These are phyloP conservation scores for Cyclura pinguis DNA, from an alignment of 2,797 vertebrate genomes.

Conservation along the genomic window DNA sequence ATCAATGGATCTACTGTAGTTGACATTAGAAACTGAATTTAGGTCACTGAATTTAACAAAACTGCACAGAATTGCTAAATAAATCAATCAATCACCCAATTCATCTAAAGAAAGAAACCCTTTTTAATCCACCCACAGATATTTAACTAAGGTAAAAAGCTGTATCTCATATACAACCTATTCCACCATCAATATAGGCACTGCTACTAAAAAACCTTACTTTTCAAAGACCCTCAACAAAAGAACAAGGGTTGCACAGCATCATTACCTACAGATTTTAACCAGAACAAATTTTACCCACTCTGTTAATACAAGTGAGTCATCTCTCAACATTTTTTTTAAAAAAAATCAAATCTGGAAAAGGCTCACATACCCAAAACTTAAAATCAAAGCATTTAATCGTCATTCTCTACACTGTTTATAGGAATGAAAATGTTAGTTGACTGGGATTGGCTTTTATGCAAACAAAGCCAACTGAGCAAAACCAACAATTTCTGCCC, in stretches of 20 bases:
- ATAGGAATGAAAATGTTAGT: background rate
- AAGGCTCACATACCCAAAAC: slow-evolving; percentile 13
- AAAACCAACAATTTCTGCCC: background rate
- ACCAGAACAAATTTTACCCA: slow-evolving; percentile 25
- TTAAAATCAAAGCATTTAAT: slow-evolving; percentile 3
- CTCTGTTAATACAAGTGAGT: background rate
- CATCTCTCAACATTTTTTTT: slow-evolving; percentile 15
- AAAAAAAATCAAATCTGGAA: background rate
- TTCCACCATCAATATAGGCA: background rate
- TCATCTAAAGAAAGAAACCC: slow-evolving; percentile 18
- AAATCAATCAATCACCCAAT: background rate
- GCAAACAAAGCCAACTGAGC: background rate
- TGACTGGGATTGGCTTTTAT: slow-evolving; percentile 3
- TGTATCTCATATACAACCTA: slow-evolving; percentile 27
- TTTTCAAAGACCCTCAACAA: background rate
- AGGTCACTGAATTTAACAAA: background rate
- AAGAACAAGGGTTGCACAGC: background rate
- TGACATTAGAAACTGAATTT: too few relatives aligned
- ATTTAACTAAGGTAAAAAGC: slow-evolving; percentile 44
- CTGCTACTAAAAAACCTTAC: background rate
- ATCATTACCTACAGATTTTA: slow-evolving; percentile 18
- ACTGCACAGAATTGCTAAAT: background rate
- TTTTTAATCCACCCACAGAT: background rate
- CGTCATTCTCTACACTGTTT: slow-evolving; percentile 14
- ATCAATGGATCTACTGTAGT: too few relatives aligned